These are phyloP conservation scores for Telmatochromis brachygnathus DNA, from an alignment of 2,113 vertebrate genomes.

Conservation along the genomic window DNA sequence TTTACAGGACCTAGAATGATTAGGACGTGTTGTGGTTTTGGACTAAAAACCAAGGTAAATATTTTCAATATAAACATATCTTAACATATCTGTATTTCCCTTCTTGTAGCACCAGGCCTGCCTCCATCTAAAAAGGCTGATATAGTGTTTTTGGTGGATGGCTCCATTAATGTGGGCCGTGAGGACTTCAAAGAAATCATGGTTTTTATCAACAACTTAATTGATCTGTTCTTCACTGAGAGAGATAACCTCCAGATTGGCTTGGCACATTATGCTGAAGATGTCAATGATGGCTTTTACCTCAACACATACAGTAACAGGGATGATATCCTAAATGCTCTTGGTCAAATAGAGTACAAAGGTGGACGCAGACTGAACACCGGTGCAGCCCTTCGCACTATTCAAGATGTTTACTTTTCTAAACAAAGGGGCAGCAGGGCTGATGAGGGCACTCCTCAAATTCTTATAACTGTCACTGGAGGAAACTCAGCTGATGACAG, in stretches of 20 bases:
- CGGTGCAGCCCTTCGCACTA: constrained; percentile 77
- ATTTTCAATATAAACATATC: background rate
- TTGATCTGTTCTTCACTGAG: constrained; percentile 80
- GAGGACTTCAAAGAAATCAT: constrained; percentile 80
- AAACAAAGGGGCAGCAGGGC: constrained; percentile 82
- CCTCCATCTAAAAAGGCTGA: constrained; percentile 79
- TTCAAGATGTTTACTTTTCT: constrained; percentile 81
- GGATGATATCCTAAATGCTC: constrained; percentile 75
- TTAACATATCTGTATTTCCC: background rate
- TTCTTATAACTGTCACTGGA: constrained; percentile 84
- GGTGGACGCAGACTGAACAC: constrained; percentile 82
- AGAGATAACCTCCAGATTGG: constrained; percentile 81
- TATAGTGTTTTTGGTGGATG: constrained; percentile 92
- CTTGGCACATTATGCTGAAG: constrained; percentile 84
- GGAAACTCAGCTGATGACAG: constrained; percentile 80
- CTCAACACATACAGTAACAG: constrained; percentile 80
- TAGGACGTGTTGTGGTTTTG: background rate
- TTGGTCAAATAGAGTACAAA: constrained; percentile 78
- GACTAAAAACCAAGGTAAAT: background rate
- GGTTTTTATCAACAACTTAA: constrained; percentile 76
- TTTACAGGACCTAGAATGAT: background rate
- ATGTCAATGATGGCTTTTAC: constrained; percentile 86
- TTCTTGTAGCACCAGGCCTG: background rate
- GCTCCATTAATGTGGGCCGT: constrained; percentile 87
- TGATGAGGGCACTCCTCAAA: constrained; percentile 82